These are phyloP conservation scores for Sphaerodactylus townsendi DNA, from an alignment of 2,113 vertebrate genomes.

Conservation along the genomic window DNA sequence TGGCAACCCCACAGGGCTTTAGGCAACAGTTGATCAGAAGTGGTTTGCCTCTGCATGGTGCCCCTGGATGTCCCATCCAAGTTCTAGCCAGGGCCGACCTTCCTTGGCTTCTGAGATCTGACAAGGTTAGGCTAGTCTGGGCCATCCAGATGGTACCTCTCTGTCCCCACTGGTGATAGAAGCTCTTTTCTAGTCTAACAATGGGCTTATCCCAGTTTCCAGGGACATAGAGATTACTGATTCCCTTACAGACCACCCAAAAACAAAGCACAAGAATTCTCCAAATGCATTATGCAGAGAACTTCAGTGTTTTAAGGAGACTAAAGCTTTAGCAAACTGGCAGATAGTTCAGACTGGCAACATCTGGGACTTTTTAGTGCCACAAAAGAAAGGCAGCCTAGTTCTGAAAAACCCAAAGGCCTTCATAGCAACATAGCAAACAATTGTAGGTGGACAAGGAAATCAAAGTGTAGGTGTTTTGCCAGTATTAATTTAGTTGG, in stretches of 20 bases:
- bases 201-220: neutral
- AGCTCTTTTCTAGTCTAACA: too few relatives aligned
- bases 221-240: neutral
- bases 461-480: neutral
- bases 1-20: too few relatives aligned
- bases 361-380: neutral
- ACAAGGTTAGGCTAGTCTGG: too few relatives aligned
- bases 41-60: too few relatives aligned
- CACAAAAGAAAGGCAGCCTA: neutral
- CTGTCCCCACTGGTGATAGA: neutral
- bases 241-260: neutral
- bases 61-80: too few relatives aligned
- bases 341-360: neutral
- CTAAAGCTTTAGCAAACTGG: neutral
- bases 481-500: neutral
- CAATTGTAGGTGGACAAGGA: neutral
- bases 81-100: too few relatives aligned
- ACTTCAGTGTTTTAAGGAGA: too few relatives aligned
- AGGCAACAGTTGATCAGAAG: too few relatives aligned
- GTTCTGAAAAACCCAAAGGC: neutral
- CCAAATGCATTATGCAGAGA: neutral
- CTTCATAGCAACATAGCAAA: neutral
- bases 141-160: neutral
- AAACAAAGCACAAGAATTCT: neutral
- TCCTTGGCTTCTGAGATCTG: too few relatives aligned